phyloP scores from a whole-genome alignment of 1,140 invertebrate species.

The Panagrolaimus sp. region DNA sequence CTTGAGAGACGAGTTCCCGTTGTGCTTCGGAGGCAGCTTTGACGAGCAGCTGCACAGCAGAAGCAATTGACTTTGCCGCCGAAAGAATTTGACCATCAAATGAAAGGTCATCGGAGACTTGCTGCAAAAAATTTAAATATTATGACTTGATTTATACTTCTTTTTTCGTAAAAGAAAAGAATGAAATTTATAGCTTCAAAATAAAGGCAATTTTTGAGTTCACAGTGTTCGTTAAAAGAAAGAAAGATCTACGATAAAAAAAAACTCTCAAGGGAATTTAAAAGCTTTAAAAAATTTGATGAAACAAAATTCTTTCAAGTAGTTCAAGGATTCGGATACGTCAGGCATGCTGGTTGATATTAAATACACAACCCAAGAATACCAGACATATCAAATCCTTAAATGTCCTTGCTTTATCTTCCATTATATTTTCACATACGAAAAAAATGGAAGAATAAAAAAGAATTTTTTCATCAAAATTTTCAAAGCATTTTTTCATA shows the following conservation, averaged over 20 bases:
- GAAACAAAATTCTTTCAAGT: not conserved
- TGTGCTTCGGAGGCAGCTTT: slow-evolving; percentile 92
- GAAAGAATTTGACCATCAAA: slow-evolving; percentile 97
- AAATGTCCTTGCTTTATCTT: slow-evolving; percentile 14
- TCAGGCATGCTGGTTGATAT: slow-evolving; percentile 49
- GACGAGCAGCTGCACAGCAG: slow-evolving; percentile 88
- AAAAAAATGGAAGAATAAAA: not conserved
- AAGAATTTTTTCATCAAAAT: not conserved
- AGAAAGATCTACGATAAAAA: no score
- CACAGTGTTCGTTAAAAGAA: not conserved
- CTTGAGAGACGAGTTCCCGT: slow-evolving; percentile 67
- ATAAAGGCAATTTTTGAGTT: no score
- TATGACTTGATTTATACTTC: not conserved
- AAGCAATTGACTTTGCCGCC: slow-evolving; percentile 92
- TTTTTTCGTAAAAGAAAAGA: no score
- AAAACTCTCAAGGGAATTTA: not conserved
- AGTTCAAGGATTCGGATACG: slow-evolving; percentile 44
- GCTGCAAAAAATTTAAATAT: slow-evolving; percentile 36
- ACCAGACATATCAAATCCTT: slow-evolving; percentile 59
- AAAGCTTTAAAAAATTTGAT: not conserved
- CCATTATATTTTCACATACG: not conserved
- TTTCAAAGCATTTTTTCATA: not conserved
- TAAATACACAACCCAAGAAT: slow-evolving; percentile 56
- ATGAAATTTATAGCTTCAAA: no score
- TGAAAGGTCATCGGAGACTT: slow-evolving; percentile 73